Evolutionary conservation across 2,113 vertebrate genomes (phyloP).

Genomic region (Cariama cristata): DNA sequence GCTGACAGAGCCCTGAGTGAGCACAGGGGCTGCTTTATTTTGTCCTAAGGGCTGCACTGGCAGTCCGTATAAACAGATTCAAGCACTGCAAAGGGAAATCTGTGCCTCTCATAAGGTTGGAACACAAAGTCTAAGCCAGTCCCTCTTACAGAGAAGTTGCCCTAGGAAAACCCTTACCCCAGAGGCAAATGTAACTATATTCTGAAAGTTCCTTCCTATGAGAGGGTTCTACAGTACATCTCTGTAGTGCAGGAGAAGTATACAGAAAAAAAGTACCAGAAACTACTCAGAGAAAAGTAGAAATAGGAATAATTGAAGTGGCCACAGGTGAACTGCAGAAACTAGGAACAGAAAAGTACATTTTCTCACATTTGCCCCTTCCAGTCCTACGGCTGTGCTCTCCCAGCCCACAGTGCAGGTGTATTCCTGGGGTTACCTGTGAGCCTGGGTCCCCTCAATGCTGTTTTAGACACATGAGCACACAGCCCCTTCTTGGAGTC

Average conservation of each 20-base stretch:
- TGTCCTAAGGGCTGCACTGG: not conserved
- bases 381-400: not conserved
- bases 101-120: not conserved
- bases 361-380: not conserved
- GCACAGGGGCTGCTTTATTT: not conserved
- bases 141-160: not conserved
- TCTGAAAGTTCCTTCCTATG: not conserved
- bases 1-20: not conserved
- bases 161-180: not conserved
- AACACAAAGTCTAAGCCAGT: not conserved
- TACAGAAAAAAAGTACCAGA: not conserved
- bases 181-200: fast-evolving
- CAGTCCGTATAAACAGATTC: not conserved
- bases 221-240: not conserved
- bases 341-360: not conserved
- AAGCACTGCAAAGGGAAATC: not conserved
- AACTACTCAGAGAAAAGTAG: not conserved
- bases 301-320: not conserved
- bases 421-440: not conserved
- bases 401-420: not conserved
- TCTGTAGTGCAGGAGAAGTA: not conserved
- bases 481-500: not conserved
- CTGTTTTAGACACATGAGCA: not conserved
- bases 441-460: fast-evolving
- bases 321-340: not conserved